These are phyloP conservation scores for Myoxocephalus aenaeus DNA, from an alignment of 2,797 vertebrate species.

Conservation along the genomic window DNA sequence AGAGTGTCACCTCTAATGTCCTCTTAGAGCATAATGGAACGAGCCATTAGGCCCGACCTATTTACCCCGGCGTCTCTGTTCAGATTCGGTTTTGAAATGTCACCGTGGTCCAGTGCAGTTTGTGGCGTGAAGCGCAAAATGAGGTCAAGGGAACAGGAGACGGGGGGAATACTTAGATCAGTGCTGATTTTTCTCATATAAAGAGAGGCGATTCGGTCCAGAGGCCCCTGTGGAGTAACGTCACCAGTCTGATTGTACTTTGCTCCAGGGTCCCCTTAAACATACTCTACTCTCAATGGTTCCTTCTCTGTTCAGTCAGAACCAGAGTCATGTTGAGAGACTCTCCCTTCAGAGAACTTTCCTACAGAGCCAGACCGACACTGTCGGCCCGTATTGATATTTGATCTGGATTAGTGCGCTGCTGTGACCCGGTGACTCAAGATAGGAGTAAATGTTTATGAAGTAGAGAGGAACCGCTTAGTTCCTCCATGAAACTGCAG, in stretches of 20 bases:
- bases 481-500: too few species aligned
- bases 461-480: too few species aligned
- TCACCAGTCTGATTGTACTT: neutral
- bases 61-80: conserved; percentile 41
- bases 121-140: neutral
- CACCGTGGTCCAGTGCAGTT: conserved; percentile 25
- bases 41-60: conserved; percentile 67
- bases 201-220: neutral
- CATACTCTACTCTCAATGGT: too few species aligned
- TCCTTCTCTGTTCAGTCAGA: too few species aligned
- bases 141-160: conserved; percentile 19
- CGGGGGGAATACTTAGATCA: neutral
- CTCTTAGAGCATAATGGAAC: conserved; percentile 56
- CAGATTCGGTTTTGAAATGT: conserved; percentile 39
- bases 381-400: too few species aligned
- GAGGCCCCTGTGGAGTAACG: neutral
- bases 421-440: too few species aligned
- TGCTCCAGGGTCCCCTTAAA: neutral
- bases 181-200: neutral
- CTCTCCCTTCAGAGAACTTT: too few species aligned
- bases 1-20: conserved; percentile 73
- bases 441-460: too few species aligned
- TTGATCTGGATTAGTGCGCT: too few species aligned
- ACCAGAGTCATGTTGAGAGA: too few species aligned
- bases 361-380: too few species aligned